Percentiles rank a stretch among this genome's conserved stretches.
These are phyloP conservation scores for Vidua macroura DNA, from an alignment of 2,113 vertebrate species.

Conservation along the genomic window DNA sequence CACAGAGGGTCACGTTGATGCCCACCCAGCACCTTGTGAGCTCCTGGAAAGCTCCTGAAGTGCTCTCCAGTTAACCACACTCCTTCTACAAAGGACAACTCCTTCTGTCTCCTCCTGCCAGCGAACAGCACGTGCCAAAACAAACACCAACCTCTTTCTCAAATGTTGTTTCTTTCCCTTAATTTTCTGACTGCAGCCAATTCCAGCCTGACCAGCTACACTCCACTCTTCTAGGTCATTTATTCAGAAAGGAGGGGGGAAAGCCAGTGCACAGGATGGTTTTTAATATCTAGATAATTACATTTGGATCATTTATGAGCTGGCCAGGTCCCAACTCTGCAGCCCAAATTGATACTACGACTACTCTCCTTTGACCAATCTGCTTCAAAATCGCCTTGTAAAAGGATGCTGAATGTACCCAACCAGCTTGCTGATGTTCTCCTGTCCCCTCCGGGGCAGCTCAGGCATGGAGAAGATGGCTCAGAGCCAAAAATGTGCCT, in stretches of 20 bases:
- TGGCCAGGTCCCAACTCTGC: not conserved
- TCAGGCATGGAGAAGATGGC: not conserved
- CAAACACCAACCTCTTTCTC: not conserved
- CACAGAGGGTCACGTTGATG: accelerated
- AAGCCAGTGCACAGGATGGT: not conserved
- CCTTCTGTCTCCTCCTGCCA: constrained; percentile 10
- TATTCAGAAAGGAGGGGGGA: not conserved
- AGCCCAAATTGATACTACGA: not conserved
- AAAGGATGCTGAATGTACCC: not conserved
- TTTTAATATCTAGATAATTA: constrained; percentile 42
- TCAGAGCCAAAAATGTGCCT: not conserved
- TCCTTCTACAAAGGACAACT: not conserved
- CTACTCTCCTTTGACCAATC: constrained; percentile 27
- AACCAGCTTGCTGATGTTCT: not conserved
- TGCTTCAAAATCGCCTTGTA: not conserved
- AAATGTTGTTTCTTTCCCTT: not conserved
- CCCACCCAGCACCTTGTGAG: not conserved
- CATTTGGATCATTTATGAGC: constrained; percentile 26
- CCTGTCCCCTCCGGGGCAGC: not conserved
- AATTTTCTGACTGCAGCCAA: not conserved
- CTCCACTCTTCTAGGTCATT: not conserved
- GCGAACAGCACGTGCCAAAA: not conserved
- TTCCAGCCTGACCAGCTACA: not conserved
- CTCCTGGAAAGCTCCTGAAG: not conserved
- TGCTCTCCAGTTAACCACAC: not conserved